Evolutionary conservation across 2,888 invertebrate genomes (phyloP), one percentile per base, ranked within the genome.

Genomic region (Brachycybe producta): DNA sequence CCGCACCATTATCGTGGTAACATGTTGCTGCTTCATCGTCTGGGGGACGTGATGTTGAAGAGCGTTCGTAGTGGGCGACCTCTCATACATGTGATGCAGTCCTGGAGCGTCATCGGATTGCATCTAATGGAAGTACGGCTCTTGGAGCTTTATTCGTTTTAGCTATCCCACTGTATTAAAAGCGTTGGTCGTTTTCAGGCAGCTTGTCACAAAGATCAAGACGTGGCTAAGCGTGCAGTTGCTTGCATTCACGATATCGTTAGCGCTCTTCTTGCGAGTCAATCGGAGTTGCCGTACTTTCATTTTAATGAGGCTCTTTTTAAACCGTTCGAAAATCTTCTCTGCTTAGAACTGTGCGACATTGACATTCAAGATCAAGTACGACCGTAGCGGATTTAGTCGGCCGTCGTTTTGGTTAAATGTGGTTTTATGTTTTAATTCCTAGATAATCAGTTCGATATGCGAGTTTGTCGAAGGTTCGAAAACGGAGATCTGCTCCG

Each of bases 381-480:
- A 65, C 59, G 55, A 21, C 13, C 15, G n/a, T n/a, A n/a, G 7
- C 42, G 7, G 8, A 8, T 30, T 8, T 11, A 30, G 8, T 11
- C 13, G 8, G 13, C 32, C 13, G 8, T 11, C 13, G 32, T 30
- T 30, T 30, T 11, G 13, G 13, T 11, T 30, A 30, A 11, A 11
- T 30, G 32, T 11, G 15, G 39, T n/a, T 38, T 38, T 38, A 11
- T 13, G 11, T 17, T 8, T 38, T 38, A 38, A 8, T 34, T 17
- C 28, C 7, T 44, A 88, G 83, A 90, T 97, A 60, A 87, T 95
- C 39, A 86, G 88, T 49, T 91, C 90, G 59, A 80, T 95, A 42
- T 92, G 92, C 66, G 92, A 92, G 68, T 87, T 95, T 60, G 94
- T 97, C 0, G 92, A 94, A 67, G 87, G 87, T 0, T 91, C 88